These are phyloP conservation scores for Neodiprion lecontei DNA, from an alignment of 1,140 invertebrate genomes.

Conservation along the genomic window DNA sequence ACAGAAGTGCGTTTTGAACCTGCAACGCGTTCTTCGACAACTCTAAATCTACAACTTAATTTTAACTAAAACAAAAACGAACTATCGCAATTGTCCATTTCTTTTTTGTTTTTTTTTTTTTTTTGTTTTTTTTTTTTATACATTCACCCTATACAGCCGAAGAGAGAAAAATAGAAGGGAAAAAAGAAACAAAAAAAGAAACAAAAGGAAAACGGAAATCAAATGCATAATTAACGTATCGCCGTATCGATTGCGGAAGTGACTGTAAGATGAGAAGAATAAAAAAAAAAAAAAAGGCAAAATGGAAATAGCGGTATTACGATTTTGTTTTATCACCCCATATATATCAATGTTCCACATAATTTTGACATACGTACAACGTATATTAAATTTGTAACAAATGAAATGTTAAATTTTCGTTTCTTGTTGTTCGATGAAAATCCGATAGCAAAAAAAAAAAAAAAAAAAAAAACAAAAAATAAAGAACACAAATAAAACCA, in stretches of 20 bases:
- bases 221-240: conserved; percentile 1
- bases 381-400: no score
- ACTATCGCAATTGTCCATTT: background rate
- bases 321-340: background rate
- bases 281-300: background rate
- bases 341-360: no score
- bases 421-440: no score
- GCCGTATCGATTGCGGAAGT: background rate
- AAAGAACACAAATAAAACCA: no score
- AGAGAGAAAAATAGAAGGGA: no score
- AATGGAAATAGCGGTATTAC: background rate
- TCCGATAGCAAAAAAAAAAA: no score
- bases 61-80: background rate
- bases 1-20: background rate
- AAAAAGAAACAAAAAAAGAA: no score
- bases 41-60: background rate
- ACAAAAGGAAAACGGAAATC: background rate
- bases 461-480: no score
- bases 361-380: no score
- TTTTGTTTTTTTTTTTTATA: background rate
- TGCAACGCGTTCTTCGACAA: no score
- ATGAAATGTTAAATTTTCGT: no score
- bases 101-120: background rate
- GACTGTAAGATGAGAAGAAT: background rate
- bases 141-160: background rate